Evolutionary conservation across 2,797 vertebrate genomes (phyloP).

Genomic region (Leucoraja ocellata): DNA sequence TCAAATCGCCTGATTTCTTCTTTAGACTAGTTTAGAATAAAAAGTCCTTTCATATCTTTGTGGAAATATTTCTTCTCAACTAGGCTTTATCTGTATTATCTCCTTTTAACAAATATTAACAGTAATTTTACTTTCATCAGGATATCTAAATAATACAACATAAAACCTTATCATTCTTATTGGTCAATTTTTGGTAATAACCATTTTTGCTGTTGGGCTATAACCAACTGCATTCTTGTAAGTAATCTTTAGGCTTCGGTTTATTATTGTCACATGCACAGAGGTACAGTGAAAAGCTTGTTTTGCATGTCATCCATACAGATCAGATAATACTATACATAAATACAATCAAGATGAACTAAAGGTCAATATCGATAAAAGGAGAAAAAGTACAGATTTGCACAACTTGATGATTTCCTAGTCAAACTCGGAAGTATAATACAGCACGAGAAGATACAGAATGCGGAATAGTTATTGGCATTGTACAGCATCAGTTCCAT

Average conservation of each 20-base stretch:
- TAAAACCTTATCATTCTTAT: not conserved
- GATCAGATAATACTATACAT: too few species aligned
- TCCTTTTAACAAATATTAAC: not conserved
- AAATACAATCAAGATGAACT: too few species aligned
- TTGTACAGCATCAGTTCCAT: too few species aligned
- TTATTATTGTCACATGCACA: too few species aligned
- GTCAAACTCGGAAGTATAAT: too few species aligned
- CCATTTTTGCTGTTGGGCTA: not conserved
- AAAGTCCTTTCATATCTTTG: not conserved
- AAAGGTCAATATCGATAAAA: too few species aligned
- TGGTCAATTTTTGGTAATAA: not conserved
- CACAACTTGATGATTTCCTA: too few species aligned
- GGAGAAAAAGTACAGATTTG: too few species aligned
- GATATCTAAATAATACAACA: not conserved
- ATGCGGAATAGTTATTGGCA: too few species aligned
- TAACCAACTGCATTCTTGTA: not conserved
- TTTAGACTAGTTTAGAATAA: not conserved
- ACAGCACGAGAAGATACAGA: too few species aligned
- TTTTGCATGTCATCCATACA: too few species aligned
- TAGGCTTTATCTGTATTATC: not conserved
- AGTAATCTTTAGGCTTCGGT: not conserved
- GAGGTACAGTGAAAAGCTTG: too few species aligned
- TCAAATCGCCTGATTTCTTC: not conserved
- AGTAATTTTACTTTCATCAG: not conserved
- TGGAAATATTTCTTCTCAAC: not conserved